Conservation (phyloP, 1,140 invertebrate genomes). For the Drosophila simulans region DNA sequence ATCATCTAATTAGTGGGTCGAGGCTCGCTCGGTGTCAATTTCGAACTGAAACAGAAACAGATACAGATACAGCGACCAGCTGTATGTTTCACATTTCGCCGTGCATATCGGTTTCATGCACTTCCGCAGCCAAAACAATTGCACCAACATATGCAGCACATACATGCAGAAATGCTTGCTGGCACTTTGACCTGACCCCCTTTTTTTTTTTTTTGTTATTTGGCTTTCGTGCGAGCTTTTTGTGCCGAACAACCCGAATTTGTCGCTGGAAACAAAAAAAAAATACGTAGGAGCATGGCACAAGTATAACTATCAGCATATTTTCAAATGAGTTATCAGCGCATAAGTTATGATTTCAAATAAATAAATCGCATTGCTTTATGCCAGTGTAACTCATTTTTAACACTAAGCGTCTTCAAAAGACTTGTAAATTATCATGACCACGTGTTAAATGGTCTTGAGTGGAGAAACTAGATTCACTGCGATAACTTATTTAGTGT, state of each 20-base stretch:
- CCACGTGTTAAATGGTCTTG: not conserved
- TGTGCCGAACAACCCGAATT: slow-evolving; percentile 25
- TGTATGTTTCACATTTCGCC: slow-evolving; percentile 8
- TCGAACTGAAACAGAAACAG: slow-evolving; percentile 9
- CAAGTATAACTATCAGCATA: not conserved
- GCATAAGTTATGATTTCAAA: not conserved
- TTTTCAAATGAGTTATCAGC: not conserved
- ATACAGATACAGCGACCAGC: not conserved
- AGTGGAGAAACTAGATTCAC: not conserved
- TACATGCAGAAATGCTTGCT: slow-evolving; percentile 22
- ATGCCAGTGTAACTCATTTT: not conserved
- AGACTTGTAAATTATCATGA: not conserved
- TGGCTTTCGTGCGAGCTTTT: slow-evolving; percentile 17
- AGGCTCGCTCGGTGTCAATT: slow-evolving; percentile 32
- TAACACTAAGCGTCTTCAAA: not conserved
- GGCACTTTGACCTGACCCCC: slow-evolving; percentile 43
- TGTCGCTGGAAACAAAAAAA: slow-evolving; percentile 4
- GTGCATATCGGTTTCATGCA: slow-evolving; percentile 60
- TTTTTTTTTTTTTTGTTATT: slow-evolving; percentile 16
- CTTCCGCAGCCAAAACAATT: slow-evolving; percentile 43
- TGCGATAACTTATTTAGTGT: too few species aligned
- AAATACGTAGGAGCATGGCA: slow-evolving; percentile 2
- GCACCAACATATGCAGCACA: slow-evolving; percentile 17
- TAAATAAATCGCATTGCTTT: too few species aligned
- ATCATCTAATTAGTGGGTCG: slow-evolving; percentile 60